Percentiles rank a stretch among this genome's conserved stretches.
phyloP scores from a whole-genome alignment of 2,888 invertebrate species.

The Stenotaenia linearis region DNA sequence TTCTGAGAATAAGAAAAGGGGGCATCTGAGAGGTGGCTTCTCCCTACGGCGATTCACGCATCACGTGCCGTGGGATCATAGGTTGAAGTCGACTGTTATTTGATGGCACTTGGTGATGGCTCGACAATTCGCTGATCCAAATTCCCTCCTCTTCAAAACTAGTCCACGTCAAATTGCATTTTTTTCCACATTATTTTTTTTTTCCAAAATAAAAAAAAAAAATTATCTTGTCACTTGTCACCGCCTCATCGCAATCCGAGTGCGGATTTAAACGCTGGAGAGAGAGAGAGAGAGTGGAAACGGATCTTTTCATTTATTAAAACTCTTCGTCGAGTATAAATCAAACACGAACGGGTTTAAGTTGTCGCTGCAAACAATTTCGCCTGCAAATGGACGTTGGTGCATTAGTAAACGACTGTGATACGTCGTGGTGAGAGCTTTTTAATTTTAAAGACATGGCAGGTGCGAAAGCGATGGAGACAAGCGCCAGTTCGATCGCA shows the following conservation, averaged over 20 bases:
- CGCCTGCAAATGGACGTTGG: not conserved
- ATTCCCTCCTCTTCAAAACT: not conserved
- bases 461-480: not conserved
- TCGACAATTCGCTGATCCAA: conserved; percentile 7
- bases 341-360: conserved; percentile 14
- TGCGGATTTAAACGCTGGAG: not conserved
- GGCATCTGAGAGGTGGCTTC: not conserved
- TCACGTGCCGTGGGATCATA: not conserved
- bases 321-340: conserved; percentile 3
- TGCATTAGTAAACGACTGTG: not conserved
- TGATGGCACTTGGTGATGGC: not conserved
- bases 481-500: not conserved
- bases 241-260: not conserved
- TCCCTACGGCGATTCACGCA: not conserved
- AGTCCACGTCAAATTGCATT: not conserved
- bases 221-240: not conserved
- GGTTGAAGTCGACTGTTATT: conserved; percentile 7
- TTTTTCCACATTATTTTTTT: not conserved
- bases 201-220: not conserved
- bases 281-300: not conserved
- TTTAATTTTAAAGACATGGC: not conserved
- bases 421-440: not conserved
- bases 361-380: conserved; percentile 11
- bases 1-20: not conserved
- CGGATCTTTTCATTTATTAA: conserved; percentile 18